phyloP scores from a whole-genome alignment of 2,113 vertebrate genomes.

The Lates calcarifer region DNA sequence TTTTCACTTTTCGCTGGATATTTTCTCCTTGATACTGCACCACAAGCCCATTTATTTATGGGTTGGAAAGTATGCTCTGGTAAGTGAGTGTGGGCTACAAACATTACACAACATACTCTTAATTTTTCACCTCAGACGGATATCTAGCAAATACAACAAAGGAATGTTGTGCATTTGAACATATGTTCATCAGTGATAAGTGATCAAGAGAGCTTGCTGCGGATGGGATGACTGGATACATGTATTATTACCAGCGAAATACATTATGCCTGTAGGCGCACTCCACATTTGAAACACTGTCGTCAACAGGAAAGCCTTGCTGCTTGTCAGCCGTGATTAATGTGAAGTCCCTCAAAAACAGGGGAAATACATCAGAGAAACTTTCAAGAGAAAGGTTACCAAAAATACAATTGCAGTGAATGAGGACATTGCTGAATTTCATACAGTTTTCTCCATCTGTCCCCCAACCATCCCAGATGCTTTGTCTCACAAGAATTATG shows the following conservation, averaged over 20 bases:
- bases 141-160: slow-evolving; percentile 9
- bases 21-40: slow-evolving; percentile 48
- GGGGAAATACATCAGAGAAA: slow-evolving; percentile 66
- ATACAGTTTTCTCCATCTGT: slow-evolving; percentile 58
- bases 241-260: slow-evolving; percentile 44
- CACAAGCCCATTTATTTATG: slow-evolving; percentile 1
- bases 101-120: not conserved
- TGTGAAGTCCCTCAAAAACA: slow-evolving; percentile 68
- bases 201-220: slow-evolving; percentile 21
- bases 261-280: slow-evolving; percentile 50
- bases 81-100: slow-evolving; percentile 18
- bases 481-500: slow-evolving; percentile 75
- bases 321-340: slow-evolving; percentile 74
- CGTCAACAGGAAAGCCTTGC: slow-evolving; percentile 58
- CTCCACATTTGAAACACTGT: slow-evolving; percentile 46
- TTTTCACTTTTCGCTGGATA: slow-evolving; percentile 58
- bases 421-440: slow-evolving; percentile 64
- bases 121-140: slow-evolving; percentile 9
- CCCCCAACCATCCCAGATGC: slow-evolving; percentile 63
- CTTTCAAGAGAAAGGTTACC: slow-evolving; percentile 63
- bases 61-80: slow-evolving; percentile 10
- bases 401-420: slow-evolving; percentile 61
- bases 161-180: slow-evolving; percentile 23
- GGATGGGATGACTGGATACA: slow-evolving; percentile 41
- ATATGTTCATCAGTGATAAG: slow-evolving; percentile 41